A percentile compares a stretch with the other conserved stretches of the same genome.
phyloP scores from a whole-genome alignment of 2,797 vertebrate species.

The Danio tinwini region DNA sequence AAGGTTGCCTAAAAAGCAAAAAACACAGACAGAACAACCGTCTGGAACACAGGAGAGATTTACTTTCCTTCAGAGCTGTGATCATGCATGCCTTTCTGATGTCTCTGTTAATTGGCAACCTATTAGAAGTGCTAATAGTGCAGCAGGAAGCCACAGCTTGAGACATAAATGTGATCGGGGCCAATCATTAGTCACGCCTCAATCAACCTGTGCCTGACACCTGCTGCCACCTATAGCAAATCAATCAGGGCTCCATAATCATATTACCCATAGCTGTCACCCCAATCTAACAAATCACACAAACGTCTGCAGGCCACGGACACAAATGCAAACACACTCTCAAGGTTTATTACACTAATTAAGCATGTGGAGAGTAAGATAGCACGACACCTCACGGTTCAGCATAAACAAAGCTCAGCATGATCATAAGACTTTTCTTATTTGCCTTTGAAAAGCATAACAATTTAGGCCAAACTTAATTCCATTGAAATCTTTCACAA shows the following conservation, averaged over 20 bases:
- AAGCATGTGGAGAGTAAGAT: not conserved
- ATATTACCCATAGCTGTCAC: constrained; percentile 59
- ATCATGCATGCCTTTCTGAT: constrained; percentile 38
- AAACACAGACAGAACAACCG: not conserved
- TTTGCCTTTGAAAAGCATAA: no score
- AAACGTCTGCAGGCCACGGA: constrained; percentile 18
- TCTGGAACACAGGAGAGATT: constrained; percentile 1
- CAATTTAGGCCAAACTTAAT: no score
- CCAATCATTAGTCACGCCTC: constrained; percentile 68
- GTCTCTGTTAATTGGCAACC: constrained; percentile 59
- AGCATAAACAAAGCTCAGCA: not conserved
- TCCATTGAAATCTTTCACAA: no score
- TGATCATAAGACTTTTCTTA: not conserved
- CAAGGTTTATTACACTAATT: not conserved
- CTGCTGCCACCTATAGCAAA: constrained; percentile 63
- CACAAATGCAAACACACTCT: constrained; percentile 39
- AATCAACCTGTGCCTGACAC: constrained; percentile 70
- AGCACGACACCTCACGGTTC: constrained; percentile 23
- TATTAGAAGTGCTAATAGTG: constrained; percentile 60
- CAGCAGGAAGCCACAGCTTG: constrained; percentile 41
- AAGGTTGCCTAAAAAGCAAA: constrained; percentile 13
- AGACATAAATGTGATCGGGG: constrained; percentile 58
- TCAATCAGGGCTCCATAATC: constrained; percentile 70
- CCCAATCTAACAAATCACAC: constrained; percentile 59
- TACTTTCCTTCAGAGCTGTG: constrained; percentile 11